Evolutionary conservation across 2,797 vertebrate genomes (phyloP).

Genomic region (Scolopax bukidnonensis): DNA sequence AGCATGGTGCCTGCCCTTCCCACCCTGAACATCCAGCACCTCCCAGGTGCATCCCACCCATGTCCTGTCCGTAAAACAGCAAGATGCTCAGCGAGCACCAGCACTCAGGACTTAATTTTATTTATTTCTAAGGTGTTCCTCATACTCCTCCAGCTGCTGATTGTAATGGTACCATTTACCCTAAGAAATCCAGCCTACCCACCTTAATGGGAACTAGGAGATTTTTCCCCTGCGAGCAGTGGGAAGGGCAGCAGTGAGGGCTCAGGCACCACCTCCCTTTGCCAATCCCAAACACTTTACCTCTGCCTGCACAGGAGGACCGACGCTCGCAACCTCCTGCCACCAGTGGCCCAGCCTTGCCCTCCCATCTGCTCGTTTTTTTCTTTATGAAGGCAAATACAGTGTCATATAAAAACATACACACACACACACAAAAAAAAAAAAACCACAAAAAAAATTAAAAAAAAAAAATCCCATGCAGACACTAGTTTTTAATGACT

Average conservation of each 20-base stretch:
- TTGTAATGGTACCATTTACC: not conserved
- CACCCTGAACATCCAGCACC: not conserved
- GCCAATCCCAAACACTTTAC: not conserved
- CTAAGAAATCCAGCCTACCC: not conserved
- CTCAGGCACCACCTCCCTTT: not conserved
- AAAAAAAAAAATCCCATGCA: accelerated
- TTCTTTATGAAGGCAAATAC: not conserved
- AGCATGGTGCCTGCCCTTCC: accelerated
- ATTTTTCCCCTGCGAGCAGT: not conserved
- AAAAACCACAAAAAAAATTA: no score
- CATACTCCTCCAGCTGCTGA: not conserved
- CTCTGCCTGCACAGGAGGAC: not conserved
- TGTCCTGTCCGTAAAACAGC: accelerated
- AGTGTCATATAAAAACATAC: not conserved
- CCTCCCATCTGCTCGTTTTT: not conserved
- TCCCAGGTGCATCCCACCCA: not conserved
- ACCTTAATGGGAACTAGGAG: accelerated
- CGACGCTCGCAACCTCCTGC: not conserved
- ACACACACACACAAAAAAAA: no score
- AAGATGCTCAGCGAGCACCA: no score
- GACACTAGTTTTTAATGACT: not conserved
- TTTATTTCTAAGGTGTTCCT: not conserved
- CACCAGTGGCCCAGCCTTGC: not conserved
- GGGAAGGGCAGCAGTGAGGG: not conserved
- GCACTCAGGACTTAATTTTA: not conserved